Evolutionary conservation across 2,888 invertebrate genomes (phyloP).

Genomic region (Falcaria lacertinaria): DNA sequence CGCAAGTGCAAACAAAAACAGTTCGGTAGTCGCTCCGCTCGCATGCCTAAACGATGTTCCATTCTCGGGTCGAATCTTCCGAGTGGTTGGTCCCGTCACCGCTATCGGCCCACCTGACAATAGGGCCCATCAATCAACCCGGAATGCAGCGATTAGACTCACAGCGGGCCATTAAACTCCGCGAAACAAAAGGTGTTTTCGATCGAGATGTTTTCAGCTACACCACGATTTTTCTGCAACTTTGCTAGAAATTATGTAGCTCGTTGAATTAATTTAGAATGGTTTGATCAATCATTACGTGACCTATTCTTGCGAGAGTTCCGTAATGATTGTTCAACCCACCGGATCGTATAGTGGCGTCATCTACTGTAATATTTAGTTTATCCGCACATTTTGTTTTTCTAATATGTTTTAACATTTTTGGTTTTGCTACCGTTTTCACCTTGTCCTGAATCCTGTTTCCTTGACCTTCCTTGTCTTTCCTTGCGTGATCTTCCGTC

Average conservation of each 20-base stretch:
- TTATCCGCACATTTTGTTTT: slow-evolving; percentile 26
- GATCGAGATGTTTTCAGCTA: slow-evolving; percentile 31
- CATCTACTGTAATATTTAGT: not conserved
- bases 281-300: slow-evolving; percentile 1
- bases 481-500: slow-evolving; percentile 29
- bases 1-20: not conserved
- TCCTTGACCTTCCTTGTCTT: slow-evolving; percentile 29
- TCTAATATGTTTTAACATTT: slow-evolving; percentile 29
- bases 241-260: slow-evolving; percentile 7
- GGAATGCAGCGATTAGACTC: slow-evolving; percentile 40
- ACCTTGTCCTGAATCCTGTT: slow-evolving; percentile 34
- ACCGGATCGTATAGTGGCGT: not conserved
- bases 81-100: slow-evolving; percentile 53
- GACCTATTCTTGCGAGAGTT: not conserved
- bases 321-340: not conserved
- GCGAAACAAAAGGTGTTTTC: slow-evolving; percentile 60
- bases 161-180: slow-evolving; percentile 52
- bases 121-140: slow-evolving; percentile 71
- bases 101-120: slow-evolving; percentile 66
- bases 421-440: slow-evolving; percentile 28
- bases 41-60: not conserved
- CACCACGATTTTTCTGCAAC: slow-evolving; percentile 12
- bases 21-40: not conserved
- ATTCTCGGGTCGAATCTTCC: slow-evolving; percentile 47
- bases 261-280: not conserved